phyloP scores from a whole-genome alignment of 2,113 vertebrate species.

The Vulpes vulpes region DNA sequence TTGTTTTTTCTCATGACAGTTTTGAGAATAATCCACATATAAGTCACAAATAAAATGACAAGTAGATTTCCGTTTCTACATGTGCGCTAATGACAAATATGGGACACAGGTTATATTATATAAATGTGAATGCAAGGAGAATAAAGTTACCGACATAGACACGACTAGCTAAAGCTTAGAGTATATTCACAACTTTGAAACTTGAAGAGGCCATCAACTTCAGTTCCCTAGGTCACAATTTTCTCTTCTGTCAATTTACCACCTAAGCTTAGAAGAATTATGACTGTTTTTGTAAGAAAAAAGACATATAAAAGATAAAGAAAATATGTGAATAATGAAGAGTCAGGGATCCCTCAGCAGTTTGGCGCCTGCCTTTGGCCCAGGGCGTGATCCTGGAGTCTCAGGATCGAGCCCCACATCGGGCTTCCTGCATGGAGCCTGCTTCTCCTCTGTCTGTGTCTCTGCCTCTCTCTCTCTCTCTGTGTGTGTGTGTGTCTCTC shows the following conservation, averaged over 20 bases:
- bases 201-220: neutral
- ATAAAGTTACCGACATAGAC: neutral
- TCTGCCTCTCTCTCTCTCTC: no score
- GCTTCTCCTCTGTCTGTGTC: no score
- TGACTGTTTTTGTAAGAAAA: neutral
- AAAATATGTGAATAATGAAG: neutral
- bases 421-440: no score
- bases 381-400: no score
- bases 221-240: neutral
- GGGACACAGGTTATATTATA: neutral
- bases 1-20: neutral
- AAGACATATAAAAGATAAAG: neutral
- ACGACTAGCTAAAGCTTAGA: neutral
- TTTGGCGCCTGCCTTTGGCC: no score
- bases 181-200: neutral
- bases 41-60: neutral
- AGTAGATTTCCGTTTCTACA: neutral
- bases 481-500: no score
- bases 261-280: neutral
- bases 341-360: neutral
- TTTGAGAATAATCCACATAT: conserved; percentile 32
- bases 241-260: conserved; percentile 4
- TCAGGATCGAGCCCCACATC: no score
- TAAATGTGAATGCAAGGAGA: conserved; percentile 14
- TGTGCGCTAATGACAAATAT: neutral